phyloP scores from a whole-genome alignment of 2,797 vertebrate species.

The Clarias laeviceps region DNA sequence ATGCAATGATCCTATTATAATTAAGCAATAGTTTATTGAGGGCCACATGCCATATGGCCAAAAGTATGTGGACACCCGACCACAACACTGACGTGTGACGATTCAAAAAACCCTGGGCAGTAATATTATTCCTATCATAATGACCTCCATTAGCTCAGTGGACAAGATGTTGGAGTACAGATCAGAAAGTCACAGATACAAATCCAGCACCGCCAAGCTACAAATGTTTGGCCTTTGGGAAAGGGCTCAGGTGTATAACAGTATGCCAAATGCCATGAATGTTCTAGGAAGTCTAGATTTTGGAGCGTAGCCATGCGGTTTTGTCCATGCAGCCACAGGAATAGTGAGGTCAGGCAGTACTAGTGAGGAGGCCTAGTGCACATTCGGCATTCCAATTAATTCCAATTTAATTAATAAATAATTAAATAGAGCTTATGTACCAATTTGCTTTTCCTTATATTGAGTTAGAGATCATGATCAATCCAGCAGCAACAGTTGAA shows the following conservation, averaged over 20 bases:
- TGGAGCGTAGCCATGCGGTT: not conserved
- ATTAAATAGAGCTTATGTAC: not conserved
- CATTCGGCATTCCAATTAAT: not conserved
- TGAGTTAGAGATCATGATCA: not conserved
- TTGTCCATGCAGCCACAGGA: not conserved
- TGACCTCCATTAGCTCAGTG: not conserved
- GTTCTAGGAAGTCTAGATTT: not conserved
- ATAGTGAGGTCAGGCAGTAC: not conserved
- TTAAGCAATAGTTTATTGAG: not conserved
- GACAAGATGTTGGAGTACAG: too few relatives aligned
- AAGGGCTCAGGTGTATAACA: too few relatives aligned
- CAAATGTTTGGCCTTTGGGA: too few relatives aligned
- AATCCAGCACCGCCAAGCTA: too few relatives aligned
- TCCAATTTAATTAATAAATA: too few relatives aligned
- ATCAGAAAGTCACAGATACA: too few relatives aligned
- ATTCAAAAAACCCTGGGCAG: not conserved
- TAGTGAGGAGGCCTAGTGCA: not conserved
- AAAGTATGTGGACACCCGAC: not conserved
- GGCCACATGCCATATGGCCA: not conserved
- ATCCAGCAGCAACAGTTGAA: not conserved
- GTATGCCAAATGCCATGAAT: too few relatives aligned
- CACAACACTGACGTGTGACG: not conserved
- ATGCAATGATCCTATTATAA: not conserved
- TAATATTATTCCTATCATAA: not conserved
- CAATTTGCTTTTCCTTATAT: not conserved